Evolutionary conservation across 2,888 invertebrate species (phyloP).

Genomic region (Zele albiditarsus): DNA sequence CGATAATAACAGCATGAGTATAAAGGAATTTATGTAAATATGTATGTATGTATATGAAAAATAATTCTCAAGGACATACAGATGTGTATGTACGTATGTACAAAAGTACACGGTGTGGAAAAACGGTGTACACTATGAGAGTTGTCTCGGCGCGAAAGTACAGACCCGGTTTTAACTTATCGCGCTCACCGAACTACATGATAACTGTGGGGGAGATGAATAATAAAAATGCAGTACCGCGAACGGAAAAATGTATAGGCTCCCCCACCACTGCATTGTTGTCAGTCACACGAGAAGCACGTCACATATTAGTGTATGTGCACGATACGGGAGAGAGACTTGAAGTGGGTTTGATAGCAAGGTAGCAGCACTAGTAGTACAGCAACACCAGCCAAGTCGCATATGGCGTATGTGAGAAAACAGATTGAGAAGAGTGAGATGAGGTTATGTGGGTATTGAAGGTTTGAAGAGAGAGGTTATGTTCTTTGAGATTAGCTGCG

Average conservation of each 20-base stretch:
- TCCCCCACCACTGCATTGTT: slow-evolving; percentile 41
- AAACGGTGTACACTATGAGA: not conserved
- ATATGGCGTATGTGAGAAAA: too few species aligned
- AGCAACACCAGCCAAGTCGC: too few species aligned
- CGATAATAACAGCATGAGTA: too few species aligned
- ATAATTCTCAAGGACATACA: too few species aligned
- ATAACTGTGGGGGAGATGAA: slow-evolving; percentile 25
- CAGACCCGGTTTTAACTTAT: slow-evolving; percentile 33
- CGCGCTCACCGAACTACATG: slow-evolving; percentile 38
- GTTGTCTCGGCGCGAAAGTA: slow-evolving; percentile 20
- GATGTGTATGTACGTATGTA: too few species aligned
- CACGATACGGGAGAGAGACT: not conserved
- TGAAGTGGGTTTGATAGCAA: not conserved
- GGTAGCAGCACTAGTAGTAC: too few species aligned
- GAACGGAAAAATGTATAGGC: slow-evolving; percentile 32
- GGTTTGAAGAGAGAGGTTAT: too few species aligned
- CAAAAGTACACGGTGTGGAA: not conserved
- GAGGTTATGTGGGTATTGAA: too few species aligned
- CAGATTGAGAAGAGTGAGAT: too few species aligned
- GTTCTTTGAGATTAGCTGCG: too few species aligned
- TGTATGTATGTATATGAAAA: too few species aligned
- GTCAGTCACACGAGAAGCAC: slow-evolving; percentile 33
- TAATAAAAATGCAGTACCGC: slow-evolving; percentile 35
- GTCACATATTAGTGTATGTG: not conserved
- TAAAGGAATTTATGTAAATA: too few species aligned